Evolutionary conservation across 2,113 vertebrate genomes (phyloP), one percentile per base, ranked within the genome.

Genomic region (Spilogale gracilis): DNA sequence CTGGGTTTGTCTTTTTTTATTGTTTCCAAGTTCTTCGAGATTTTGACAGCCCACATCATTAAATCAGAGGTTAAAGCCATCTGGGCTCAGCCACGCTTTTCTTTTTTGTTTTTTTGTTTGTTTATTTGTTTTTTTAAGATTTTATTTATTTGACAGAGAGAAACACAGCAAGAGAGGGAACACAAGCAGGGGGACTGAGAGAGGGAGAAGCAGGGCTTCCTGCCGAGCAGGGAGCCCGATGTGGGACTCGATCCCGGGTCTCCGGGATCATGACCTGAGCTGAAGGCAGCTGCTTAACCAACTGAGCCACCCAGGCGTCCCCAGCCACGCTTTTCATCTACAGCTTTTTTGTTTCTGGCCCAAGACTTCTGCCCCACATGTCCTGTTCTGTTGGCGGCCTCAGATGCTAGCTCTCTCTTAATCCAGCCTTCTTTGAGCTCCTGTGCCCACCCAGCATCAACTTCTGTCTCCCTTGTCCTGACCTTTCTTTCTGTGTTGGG

Each of bases 401-500:
- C 83, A 60, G 67, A 54, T 14, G 43, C 54, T n/a, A 25, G 3
- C 13, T 21, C 5, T n/a, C 20, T 56, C 54, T 50, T 6, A 3
- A 20, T 27, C 27, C 48, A 20, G 45, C 25, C 17, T 45, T 25
- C 30, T 52, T 45, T 27, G 38, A 78, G 30, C 43, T 16, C 65
- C 52, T 23, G 16, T 78, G 45, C 65, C 71, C 9, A 9, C 48
- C 65, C n/a, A 18, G 16, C 67, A 56, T 20, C 94, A 67, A 0
- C 45, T 58, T 81, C 45, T 76, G 17, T 54, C 50, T 63, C 61
- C 58, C 91, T 73, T n/a, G 1, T 43, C 38, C 73, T 97, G 92
- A 98, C 43, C 10, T 50, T 67, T 60, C 27, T 92, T 94, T 97
- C 45, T 98, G 45, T 98, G 58, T 91, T 94, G 97, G n/a, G 97